Conservation (phyloP, 2,113 vertebrate species). For the Reinhardtius hippoglossoides region DNA sequence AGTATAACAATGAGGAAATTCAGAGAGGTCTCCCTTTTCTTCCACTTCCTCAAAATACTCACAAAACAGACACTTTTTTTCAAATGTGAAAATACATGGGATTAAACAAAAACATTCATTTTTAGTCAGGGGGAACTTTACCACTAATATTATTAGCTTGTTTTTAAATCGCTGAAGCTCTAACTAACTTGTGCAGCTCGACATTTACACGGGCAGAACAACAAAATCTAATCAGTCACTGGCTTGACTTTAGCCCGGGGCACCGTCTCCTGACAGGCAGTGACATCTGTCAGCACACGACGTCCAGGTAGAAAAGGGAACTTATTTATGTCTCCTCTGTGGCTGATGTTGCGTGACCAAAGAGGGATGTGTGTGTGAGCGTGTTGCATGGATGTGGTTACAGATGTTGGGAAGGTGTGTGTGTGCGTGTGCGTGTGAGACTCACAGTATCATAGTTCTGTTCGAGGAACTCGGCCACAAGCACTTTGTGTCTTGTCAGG, state of each 20-base stretch:
- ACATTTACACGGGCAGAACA: background rate
- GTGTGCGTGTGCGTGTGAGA: background rate
- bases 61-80: too few species aligned
- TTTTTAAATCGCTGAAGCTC: background rate
- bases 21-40: too few species aligned
- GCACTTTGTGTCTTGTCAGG: conserved; percentile 94
- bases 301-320: background rate
- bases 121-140: background rate
- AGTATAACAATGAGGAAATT: too few species aligned
- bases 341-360: background rate
- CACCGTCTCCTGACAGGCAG: conserved; percentile 1
- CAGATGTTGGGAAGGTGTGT: background rate
- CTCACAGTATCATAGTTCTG: conserved; percentile 94
- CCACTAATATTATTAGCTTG: background rate
- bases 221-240: background rate
- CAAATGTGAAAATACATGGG: too few species aligned
- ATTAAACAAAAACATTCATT: too few species aligned
- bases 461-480: conserved; percentile 94
- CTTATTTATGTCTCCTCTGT: background rate
- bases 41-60: too few species aligned
- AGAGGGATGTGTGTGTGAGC: background rate
- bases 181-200: background rate
- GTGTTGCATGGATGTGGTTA: background rate
- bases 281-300: conserved; percentile 3
- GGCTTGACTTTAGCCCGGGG: background rate